Evolutionary conservation across 2,113 vertebrate species (phyloP), one percentile per base, ranked within the genome.

Genomic region (Crypturellus undulatus): DNA sequence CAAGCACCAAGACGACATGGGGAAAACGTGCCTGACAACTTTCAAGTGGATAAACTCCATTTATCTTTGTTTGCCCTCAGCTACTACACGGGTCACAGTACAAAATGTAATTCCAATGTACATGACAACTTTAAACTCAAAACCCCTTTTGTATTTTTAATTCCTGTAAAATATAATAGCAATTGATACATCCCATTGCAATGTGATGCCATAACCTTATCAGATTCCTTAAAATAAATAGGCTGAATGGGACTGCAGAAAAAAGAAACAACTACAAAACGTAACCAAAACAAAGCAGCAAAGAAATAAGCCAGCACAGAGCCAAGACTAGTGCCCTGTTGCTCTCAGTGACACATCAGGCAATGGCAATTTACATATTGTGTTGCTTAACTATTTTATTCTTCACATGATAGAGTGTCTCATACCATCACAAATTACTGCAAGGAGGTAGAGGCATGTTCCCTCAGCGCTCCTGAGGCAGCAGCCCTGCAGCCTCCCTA

Each of bases 151-250:
- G 1, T 24, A 59, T 9, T 79, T 76, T 75, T 54, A 64, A 92
- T 87, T 86, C 83, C 34, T n/a, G 7, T 25, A 30, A 43, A 43
- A 76, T 71, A 82, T 83, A 64, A 42, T 25, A 42, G 56, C 28
- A 13, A 42, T 21, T 89, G 51, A 24, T 8, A 9, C 21, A 8
- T 13, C 54, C 47, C 59, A 6, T 79, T 58, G 58, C 30, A 32
- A 32, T n/a, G 47, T 22, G 43, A 52, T 25, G 43, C 68, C n/a
- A 6, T 12, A 49, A 24, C 45, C 24, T 65, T 65, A 36, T 54
- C 56, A 13, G n/a, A 24, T 81, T 91, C 60, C 65, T 86, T 70
- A 75, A 84, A 43, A 81, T 40, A 92, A 77, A 78, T 56, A 54
- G 43, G 26, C 30, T 16, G 67, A 70, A 63, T 69, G 45, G 43